Conservation (phyloP, 1,140 invertebrate species). For the Hypothenemus hampei region DNA sequence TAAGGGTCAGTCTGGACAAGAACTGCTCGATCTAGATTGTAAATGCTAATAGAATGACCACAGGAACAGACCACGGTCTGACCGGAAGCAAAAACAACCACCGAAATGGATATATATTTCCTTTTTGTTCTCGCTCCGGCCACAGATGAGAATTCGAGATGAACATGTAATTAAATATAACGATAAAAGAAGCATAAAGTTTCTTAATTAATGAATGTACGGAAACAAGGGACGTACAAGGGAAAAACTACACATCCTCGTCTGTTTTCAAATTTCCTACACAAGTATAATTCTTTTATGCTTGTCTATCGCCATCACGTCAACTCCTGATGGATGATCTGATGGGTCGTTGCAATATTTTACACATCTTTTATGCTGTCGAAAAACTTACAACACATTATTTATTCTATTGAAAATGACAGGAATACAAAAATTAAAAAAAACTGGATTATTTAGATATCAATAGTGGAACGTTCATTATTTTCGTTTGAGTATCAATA, state of each 20-base stretch:
- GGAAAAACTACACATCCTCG: too few species aligned
- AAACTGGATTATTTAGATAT: too few species aligned
- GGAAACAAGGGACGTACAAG: too few species aligned
- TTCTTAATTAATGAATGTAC: conserved; percentile 24
- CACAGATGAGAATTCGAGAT: conserved; percentile 29
- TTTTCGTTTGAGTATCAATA: conserved; percentile 1
- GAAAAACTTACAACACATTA: too few species aligned
- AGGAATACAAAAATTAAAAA: too few species aligned
- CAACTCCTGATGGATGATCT: not conserved
- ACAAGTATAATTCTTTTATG: not conserved
- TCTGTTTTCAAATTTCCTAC: too few species aligned
- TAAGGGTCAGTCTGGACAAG: conserved; percentile 38
- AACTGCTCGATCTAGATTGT: conserved; percentile 45
- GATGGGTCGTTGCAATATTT: not conserved
- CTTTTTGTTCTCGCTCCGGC: conserved; percentile 41
- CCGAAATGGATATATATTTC: conserved; percentile 47
- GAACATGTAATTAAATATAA: conserved; percentile 35
- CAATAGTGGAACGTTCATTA: too few species aligned
- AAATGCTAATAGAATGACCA: conserved; percentile 48
- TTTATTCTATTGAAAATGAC: too few species aligned
- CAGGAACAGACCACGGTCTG: conserved; percentile 24
- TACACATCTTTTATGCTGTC: not conserved
- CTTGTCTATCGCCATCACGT: not conserved
- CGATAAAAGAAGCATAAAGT: conserved; percentile 27
- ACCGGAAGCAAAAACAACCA: conserved; percentile 45